Conservation (phyloP, 2,888 invertebrate genomes). For the Stictocephala bisonia region DNA sequence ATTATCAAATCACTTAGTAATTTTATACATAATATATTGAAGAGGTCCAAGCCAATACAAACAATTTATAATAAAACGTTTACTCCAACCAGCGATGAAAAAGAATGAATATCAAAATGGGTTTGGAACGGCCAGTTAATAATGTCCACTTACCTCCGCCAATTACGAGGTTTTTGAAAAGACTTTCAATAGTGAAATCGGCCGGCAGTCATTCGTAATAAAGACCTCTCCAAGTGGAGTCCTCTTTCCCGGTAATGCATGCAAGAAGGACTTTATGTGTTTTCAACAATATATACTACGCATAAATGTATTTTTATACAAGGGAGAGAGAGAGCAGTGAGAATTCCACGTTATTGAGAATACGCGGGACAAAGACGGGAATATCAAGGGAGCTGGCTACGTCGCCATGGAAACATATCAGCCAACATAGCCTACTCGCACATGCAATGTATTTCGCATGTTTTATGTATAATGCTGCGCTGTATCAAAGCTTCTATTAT, state of each 20-base stretch:
- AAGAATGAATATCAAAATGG: too few species aligned
- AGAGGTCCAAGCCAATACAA: too few species aligned
- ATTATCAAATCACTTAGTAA: too few species aligned
- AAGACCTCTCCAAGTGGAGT: too few species aligned
- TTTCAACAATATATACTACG: too few species aligned
- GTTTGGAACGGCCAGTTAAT: neutral
- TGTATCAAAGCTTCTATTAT: slow-evolving; percentile 38
- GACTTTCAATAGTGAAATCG: slow-evolving; percentile 23
- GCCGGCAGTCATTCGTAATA: slow-evolving; percentile 13
- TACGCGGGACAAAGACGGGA: neutral
- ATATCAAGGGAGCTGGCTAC: slow-evolving; percentile 4
- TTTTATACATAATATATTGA: too few species aligned
- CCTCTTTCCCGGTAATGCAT: neutral
- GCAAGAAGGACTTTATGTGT: neutral
- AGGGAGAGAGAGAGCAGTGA: neutral
- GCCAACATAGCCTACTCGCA: too few species aligned
- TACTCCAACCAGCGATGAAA: too few species aligned
- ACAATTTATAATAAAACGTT: too few species aligned
- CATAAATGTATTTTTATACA: too few species aligned
- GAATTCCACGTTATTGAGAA: slow-evolving; percentile 26
- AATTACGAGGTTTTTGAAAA: slow-evolving; percentile 15
- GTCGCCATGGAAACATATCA: slow-evolving; percentile 12
- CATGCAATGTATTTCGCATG: slow-evolving; percentile 34
- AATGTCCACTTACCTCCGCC: slow-evolving; percentile 8
- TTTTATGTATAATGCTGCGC: slow-evolving; percentile 31